phyloP scores from a whole-genome alignment of 1,140 invertebrate genomes.

The Cydia amplana region DNA sequence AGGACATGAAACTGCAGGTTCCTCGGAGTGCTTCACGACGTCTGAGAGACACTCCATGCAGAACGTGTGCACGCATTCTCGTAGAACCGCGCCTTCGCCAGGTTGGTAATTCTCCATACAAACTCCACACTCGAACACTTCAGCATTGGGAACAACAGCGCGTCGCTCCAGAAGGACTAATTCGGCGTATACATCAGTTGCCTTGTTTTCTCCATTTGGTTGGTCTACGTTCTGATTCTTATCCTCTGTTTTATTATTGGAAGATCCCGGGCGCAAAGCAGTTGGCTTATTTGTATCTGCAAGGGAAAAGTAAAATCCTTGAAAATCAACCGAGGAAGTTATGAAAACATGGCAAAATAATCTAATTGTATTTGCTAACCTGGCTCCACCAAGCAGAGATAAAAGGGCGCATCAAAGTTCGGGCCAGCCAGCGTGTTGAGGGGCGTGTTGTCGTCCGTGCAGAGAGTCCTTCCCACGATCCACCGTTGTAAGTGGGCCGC shows the following conservation, averaged over 20 bases:
- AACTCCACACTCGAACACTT: conserved; percentile 90
- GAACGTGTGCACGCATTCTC: conserved; percentile 94
- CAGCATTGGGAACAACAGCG: conserved; percentile 87
- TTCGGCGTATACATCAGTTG: conserved; percentile 79
- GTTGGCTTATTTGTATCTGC: background rate
- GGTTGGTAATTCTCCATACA: conserved; percentile 87
- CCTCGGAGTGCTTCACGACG: conserved; percentile 88
- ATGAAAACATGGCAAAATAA: background rate
- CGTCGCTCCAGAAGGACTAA: conserved; percentile 86
- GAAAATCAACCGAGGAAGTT: background rate
- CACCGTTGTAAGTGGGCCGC: conserved; percentile 74
- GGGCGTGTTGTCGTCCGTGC: conserved; percentile 53
- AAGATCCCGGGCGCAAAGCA: background rate
- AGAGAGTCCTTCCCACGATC: conserved; percentile 65
- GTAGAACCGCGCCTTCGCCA: conserved; percentile 87
- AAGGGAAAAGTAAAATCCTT: background rate
- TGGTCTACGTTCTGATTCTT: background rate
- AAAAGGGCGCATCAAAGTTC: conserved; percentile 65
- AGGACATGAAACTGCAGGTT: conserved; percentile 88
- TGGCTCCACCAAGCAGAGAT: conserved; percentile 66
- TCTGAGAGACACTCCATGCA: conserved; percentile 89
- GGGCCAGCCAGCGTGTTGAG: conserved; percentile 55
- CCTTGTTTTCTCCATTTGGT: conserved; percentile 4
- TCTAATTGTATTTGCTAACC: conserved; percentile 45
- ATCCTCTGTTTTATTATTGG: background rate